Evolutionary conservation across 2,113 vertebrate species (phyloP).

Genomic region (Origma solitaria): DNA sequence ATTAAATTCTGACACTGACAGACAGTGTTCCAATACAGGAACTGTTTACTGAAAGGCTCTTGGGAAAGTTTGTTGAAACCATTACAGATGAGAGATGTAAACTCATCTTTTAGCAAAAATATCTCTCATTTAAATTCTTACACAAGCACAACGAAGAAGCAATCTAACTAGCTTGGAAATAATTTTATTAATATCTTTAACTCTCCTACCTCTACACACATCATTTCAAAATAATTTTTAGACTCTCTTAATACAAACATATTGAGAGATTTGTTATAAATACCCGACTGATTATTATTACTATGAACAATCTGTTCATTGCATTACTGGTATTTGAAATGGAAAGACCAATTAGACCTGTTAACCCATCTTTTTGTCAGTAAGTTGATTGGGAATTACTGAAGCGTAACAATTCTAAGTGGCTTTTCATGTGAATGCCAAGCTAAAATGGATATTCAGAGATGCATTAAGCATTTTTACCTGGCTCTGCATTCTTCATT

Average conservation of each 20-base stretch:
- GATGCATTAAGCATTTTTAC: conserved; percentile 49
- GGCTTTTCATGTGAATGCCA: conserved; percentile 52
- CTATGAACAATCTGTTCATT: conserved; percentile 40
- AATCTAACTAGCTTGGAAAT: neutral
- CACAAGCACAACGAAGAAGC: neutral
- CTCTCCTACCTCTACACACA: neutral
- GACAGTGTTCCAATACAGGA: neutral
- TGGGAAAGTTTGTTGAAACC: neutral
- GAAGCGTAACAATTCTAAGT: conserved; percentile 45
- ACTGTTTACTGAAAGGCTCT: neutral
- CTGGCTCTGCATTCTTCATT: conserved; percentile 3
- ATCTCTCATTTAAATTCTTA: neutral
- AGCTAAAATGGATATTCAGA: conserved; percentile 60
- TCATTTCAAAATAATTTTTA: conserved; percentile 4
- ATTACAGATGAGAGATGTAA: neutral
- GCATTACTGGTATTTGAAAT: conserved; percentile 49
- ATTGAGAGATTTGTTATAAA: conserved; percentile 42
- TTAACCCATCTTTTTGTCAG: conserved; percentile 61
- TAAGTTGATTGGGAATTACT: conserved; percentile 56
- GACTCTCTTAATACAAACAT: neutral
- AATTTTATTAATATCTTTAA: neutral
- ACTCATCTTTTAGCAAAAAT: neutral
- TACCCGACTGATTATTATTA: conserved; percentile 34
- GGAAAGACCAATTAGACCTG: conserved; percentile 57
- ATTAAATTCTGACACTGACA: neutral